phyloP scores from a whole-genome alignment of 2,888 invertebrate genomes.

The Pammene aurita region DNA sequence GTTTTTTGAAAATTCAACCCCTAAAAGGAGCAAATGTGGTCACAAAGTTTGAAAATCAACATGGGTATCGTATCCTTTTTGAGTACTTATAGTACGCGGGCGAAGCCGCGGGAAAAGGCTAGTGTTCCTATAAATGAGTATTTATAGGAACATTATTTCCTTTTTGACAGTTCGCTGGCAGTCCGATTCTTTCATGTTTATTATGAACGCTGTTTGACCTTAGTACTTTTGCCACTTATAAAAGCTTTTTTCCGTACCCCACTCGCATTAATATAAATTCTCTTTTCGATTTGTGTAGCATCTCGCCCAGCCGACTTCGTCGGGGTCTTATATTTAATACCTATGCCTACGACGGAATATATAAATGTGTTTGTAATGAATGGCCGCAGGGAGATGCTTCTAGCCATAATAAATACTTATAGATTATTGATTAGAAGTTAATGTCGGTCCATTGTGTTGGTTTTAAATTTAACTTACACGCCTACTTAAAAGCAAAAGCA shows the following conservation, averaged over 20 bases:
- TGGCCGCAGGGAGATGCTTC: background rate
- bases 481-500: background rate
- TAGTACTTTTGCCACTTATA: slow-evolving; percentile 40
- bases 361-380: background rate
- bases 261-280: slow-evolving; percentile 55
- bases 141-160: too few species aligned
- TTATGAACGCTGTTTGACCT: slow-evolving; percentile 42
- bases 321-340: slow-evolving; percentile 39
- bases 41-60: too few species aligned
- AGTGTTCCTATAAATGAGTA: too few species aligned
- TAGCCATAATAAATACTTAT: background rate
- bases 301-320: slow-evolving; percentile 45
- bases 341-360: slow-evolving; percentile 7
- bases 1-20: too few species aligned
- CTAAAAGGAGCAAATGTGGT: too few species aligned
- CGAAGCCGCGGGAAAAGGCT: too few species aligned
- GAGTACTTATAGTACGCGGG: too few species aligned
- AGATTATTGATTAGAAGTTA: background rate
- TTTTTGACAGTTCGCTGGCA: background rate
- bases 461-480: background rate
- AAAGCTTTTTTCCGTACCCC: slow-evolving; percentile 49
- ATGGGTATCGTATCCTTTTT: too few species aligned
- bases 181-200: slow-evolving; percentile 36
- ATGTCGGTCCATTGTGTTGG: background rate
- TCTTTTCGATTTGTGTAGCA: slow-evolving; percentile 53